Conservation (phyloP, 2,888 invertebrate species). For the Geotrupes spiniger region DNA sequence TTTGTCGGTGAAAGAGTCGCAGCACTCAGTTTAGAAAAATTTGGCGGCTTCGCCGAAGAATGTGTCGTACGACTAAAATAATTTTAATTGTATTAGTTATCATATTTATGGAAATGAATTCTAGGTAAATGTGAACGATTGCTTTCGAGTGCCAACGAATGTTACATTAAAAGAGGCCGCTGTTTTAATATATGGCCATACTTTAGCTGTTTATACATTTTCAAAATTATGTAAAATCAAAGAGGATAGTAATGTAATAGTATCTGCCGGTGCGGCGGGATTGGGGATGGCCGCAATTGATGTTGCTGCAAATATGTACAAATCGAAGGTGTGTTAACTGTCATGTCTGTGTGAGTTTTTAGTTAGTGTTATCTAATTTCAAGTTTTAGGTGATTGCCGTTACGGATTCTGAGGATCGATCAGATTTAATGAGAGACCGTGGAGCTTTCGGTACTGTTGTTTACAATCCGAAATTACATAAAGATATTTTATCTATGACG, state of each 20-base stretch:
- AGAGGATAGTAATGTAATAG: constrained; percentile 59
- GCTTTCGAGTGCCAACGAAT: constrained; percentile 58
- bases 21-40: constrained; percentile 54
- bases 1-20: constrained; percentile 59
- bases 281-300: constrained; percentile 66
- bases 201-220: constrained; percentile 63
- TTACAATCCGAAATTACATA: constrained; percentile 55
- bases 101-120: constrained; percentile 19
- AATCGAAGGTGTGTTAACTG: constrained; percentile 55
- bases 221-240: constrained; percentile 52
- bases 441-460: constrained; percentile 65
- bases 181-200: constrained; percentile 60
- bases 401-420: constrained; percentile 61
- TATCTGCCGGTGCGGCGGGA: constrained; percentile 64
- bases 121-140: constrained; percentile 52
- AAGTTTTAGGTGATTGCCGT: constrained; percentile 62
- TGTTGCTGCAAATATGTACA: constrained; percentile 65
- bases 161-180: constrained; percentile 57
- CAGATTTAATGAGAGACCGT: constrained; percentile 56
- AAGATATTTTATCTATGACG: constrained; percentile 57
- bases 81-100: constrained; percentile 8
- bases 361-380: background rate
- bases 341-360: too few relatives aligned
- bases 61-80: constrained; percentile 53
- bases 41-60: constrained; percentile 62